A percentile compares a stretch with the other conserved stretches of the same genome.
phyloP scores from a whole-genome alignment of 2,888 invertebrate species.

The Dyspetes luteomarginatus region DNA sequence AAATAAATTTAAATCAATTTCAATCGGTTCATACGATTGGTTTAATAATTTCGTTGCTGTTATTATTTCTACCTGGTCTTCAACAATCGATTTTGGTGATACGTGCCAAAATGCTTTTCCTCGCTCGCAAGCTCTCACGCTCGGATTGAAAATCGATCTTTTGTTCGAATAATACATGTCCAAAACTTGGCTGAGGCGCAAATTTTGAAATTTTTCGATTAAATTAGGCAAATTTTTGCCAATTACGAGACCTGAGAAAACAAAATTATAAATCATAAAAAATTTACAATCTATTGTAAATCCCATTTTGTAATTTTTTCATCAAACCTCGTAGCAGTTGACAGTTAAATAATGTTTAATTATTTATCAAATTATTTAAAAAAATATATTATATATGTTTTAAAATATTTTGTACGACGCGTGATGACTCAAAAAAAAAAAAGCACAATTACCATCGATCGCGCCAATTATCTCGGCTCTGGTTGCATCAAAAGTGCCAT shows the following conservation, averaged over 20 bases:
- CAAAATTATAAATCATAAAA: slow-evolving; percentile 4
- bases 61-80: slow-evolving; percentile 75
- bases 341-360: too few relatives aligned
- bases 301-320: not conserved
- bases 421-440: too few relatives aligned
- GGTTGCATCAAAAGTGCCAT: slow-evolving; percentile 87
- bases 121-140: slow-evolving; percentile 86
- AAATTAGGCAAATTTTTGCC: slow-evolving; percentile 85
- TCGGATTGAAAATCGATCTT: slow-evolving; percentile 85
- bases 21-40: too few relatives aligned
- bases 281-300: slow-evolving; percentile 2
- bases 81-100: slow-evolving; percentile 74
- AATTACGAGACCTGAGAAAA: slow-evolving; percentile 85
- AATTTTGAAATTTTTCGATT: slow-evolving; percentile 84
- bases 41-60: not conserved
- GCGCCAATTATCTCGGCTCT: slow-evolving; percentile 89
- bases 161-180: slow-evolving; percentile 89
- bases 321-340: too few relatives aligned
- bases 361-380: too few relatives aligned
- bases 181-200: slow-evolving; percentile 87
- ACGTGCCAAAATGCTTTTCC: slow-evolving; percentile 83
- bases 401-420: too few relatives aligned
- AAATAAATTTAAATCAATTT: slow-evolving; percentile 11
- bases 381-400: too few relatives aligned
- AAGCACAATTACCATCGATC: slow-evolving; percentile 87